phyloP scores from a whole-genome alignment of 2,113 vertebrate species.

The Neolamprologus longior region DNA sequence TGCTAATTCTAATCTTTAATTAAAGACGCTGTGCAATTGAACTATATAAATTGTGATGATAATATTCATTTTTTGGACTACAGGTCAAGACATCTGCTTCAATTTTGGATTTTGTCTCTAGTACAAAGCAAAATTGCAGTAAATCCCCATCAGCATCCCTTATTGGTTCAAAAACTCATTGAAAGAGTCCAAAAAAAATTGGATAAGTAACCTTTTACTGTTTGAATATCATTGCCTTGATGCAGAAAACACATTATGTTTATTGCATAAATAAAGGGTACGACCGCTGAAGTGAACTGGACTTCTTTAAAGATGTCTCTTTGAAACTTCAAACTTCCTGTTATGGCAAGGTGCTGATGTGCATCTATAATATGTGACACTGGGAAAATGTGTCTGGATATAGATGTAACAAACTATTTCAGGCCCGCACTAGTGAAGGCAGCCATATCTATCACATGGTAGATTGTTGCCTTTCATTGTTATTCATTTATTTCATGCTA shows the following conservation, averaged over 20 bases:
- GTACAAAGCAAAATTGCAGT: background rate
- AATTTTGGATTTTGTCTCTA: background rate
- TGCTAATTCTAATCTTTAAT: background rate
- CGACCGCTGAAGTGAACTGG: background rate
- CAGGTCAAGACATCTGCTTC: background rate
- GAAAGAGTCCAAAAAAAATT: background rate
- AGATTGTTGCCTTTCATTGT: background rate
- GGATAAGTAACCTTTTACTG: background rate
- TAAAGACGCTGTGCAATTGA: background rate
- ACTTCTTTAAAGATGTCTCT: background rate
- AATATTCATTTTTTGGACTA: background rate
- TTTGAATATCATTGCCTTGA: background rate
- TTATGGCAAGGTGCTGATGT: background rate
- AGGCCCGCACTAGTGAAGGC: background rate
- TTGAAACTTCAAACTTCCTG: background rate
- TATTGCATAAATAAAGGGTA: background rate
- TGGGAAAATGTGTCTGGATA: background rate
- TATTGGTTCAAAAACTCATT: background rate
- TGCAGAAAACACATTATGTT: background rate
- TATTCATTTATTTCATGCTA: background rate
- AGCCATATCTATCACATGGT: background rate
- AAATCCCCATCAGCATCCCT: background rate
- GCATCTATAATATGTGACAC: background rate
- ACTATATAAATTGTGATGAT: background rate
- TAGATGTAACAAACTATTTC: background rate